Evolutionary conservation across 1,140 invertebrate genomes (phyloP).

Genomic region (Rhopalosiphum maidis): DNA sequence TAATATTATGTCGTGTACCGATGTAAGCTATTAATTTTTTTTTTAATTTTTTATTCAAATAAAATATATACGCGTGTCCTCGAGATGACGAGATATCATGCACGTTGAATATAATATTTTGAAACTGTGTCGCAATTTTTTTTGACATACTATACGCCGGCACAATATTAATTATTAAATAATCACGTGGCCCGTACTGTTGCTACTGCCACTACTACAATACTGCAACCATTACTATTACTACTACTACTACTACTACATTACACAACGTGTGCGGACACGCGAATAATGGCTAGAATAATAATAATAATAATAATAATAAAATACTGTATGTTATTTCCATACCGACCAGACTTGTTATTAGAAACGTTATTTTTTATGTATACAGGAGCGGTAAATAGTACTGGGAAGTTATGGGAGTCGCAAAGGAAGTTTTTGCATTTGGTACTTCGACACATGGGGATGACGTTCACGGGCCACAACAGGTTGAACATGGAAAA

Average conservation of each 20-base stretch:
- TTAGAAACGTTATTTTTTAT: slow-evolving; percentile 59
- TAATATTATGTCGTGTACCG: not conserved
- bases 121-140: slow-evolving; percentile 53
- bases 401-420: slow-evolving; percentile 89
- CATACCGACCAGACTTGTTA: slow-evolving; percentile 34
- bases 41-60: slow-evolving; percentile 10
- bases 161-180: slow-evolving; percentile 57
- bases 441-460: slow-evolving; percentile 85
- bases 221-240: not conserved
- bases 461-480: slow-evolving; percentile 79
- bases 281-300: slow-evolving; percentile 38
- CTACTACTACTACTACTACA: slow-evolving; percentile 20
- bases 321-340: slow-evolving; percentile 17
- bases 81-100: slow-evolving; percentile 10
- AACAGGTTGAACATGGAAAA: slow-evolving; percentile 83
- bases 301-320: slow-evolving; percentile 24
- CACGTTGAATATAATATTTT: slow-evolving; percentile 53
- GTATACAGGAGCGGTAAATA: slow-evolving; percentile 85
- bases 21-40: not conserved
- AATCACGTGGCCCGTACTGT: slow-evolving; percentile 42
- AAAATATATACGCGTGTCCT: slow-evolving; percentile 30
- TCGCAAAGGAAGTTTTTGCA: slow-evolving; percentile 90
- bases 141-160: slow-evolving; percentile 48
- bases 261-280: slow-evolving; percentile 43
- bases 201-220: not conserved